These are phyloP conservation scores for Leucophenga montana DNA, from an alignment of 2,888 invertebrate species.

Conservation along the genomic window DNA sequence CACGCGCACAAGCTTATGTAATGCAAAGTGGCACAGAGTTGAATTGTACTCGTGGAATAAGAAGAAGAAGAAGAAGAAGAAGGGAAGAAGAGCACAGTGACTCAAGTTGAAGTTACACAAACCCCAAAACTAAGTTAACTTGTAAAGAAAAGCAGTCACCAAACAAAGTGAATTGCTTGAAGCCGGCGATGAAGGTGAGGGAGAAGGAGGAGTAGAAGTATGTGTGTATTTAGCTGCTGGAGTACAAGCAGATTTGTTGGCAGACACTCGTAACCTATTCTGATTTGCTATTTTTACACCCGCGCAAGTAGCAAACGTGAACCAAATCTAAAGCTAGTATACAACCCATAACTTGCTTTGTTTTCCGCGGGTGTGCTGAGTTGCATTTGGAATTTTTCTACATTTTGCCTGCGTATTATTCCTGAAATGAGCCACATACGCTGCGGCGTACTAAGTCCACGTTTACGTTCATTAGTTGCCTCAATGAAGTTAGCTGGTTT, in stretches of 20 bases:
- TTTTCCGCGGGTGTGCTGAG: too few species aligned
- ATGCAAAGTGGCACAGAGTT: constrained; percentile 30
- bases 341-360: too few species aligned
- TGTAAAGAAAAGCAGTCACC: too few species aligned
- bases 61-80: constrained; percentile 11
- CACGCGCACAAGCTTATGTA: constrained; percentile 51
- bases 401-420: constrained; percentile 43
- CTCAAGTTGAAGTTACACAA: constrained; percentile 14
- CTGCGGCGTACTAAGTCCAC: constrained; percentile 3
- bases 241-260: neutral
- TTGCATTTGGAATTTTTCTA: constrained; percentile 30
- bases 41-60: neutral
- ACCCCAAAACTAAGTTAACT: neutral
- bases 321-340: too few species aligned
- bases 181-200: too few species aligned
- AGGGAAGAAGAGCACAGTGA: neutral
- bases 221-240: too few species aligned
- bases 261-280: constrained; percentile 26
- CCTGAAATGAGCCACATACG: too few species aligned
- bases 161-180: too few species aligned
- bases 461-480: constrained; percentile 48
- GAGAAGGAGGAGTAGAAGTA: too few species aligned
- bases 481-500: constrained; percentile 18
- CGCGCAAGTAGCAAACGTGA: neutral
- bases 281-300: constrained; percentile 21